phyloP scores from a whole-genome alignment of 1,140 invertebrate genomes.

The Mactra quadrangularis region DNA sequence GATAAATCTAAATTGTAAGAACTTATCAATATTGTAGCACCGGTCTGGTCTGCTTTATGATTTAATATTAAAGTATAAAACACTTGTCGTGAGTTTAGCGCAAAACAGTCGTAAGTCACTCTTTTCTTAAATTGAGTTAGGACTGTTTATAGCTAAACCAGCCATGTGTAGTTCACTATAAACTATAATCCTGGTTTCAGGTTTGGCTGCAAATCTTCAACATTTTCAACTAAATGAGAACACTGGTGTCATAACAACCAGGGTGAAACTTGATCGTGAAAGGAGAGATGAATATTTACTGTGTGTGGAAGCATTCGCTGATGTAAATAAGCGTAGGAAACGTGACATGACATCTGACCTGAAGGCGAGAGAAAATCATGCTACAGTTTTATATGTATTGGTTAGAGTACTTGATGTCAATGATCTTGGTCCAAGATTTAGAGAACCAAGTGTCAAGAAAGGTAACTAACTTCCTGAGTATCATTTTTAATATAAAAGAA shows the following conservation, averaged over 20 bases:
- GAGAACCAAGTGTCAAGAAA: constrained; percentile 7
- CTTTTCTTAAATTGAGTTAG: too few species aligned
- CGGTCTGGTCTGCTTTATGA: too few species aligned
- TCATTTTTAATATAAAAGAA: background rate
- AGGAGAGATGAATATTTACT: constrained; percentile 56
- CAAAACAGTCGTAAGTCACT: too few species aligned
- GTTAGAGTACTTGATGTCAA: constrained; percentile 67
- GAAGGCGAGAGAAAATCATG: background rate
- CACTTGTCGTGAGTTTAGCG: too few species aligned
- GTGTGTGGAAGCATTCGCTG: constrained; percentile 60
- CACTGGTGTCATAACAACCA: constrained; percentile 50
- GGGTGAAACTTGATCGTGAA: constrained; percentile 64
- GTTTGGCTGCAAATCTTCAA: constrained; percentile 2
- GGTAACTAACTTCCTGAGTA: constrained; percentile 54
- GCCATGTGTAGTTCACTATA: too few species aligned
- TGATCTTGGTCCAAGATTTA: constrained; percentile 71
- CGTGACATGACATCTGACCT: constrained; percentile 31
- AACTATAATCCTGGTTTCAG: too few species aligned
- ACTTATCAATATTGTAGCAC: too few species aligned
- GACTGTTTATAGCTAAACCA: too few species aligned
- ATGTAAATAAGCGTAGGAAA: background rate
- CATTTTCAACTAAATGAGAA: constrained; percentile 27
- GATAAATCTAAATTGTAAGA: too few species aligned
- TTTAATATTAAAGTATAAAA: too few species aligned
- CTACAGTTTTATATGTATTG: constrained; percentile 64